These are phyloP conservation scores for Lophius piscatorius DNA, from an alignment of 2,113 vertebrate species.

Conservation along the genomic window DNA sequence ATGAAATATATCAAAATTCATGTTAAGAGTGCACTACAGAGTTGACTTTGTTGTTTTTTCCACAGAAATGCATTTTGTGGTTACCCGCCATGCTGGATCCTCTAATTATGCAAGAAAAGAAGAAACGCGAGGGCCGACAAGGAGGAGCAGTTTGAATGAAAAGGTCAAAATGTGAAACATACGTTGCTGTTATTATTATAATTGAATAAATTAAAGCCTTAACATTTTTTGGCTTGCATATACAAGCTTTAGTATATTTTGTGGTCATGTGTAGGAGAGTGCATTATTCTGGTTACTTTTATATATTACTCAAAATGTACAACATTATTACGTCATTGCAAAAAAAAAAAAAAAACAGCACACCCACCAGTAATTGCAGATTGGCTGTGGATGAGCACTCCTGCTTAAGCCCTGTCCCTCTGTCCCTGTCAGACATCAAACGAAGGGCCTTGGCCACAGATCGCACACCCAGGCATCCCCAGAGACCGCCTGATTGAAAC, in stretches of 20 bases:
- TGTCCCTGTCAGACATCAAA: conserved; percentile 83
- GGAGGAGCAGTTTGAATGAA: not conserved
- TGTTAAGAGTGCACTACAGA: not conserved
- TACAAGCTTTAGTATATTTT: not conserved
- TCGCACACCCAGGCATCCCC: conserved; percentile 74
- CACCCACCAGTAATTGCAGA: conserved; percentile 37
- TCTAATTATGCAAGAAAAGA: not conserved
- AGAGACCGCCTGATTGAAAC: conserved; percentile 94
- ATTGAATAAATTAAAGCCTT: no score
- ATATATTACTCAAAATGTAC: not conserved
- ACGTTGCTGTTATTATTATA: no score
- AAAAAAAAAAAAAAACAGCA: conserved; percentile 17
- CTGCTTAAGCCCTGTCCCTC: conserved; percentile 55
- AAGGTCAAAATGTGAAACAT: conserved; percentile 5
- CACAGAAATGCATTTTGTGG: not conserved
- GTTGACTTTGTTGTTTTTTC: no score
- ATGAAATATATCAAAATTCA: conserved; percentile 10
- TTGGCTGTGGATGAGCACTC: conserved; percentile 34
- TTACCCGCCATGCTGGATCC: not conserved
- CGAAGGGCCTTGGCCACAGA: conserved; percentile 82
- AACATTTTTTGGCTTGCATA: not conserved
- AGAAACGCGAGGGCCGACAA: not conserved
- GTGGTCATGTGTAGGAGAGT: not conserved
- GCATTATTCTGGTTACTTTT: conserved; percentile 3
- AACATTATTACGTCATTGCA: conserved; percentile 4